phyloP scores from a whole-genome alignment of 2,113 vertebrate genomes.

The Hippocampus guttulatus region DNA sequence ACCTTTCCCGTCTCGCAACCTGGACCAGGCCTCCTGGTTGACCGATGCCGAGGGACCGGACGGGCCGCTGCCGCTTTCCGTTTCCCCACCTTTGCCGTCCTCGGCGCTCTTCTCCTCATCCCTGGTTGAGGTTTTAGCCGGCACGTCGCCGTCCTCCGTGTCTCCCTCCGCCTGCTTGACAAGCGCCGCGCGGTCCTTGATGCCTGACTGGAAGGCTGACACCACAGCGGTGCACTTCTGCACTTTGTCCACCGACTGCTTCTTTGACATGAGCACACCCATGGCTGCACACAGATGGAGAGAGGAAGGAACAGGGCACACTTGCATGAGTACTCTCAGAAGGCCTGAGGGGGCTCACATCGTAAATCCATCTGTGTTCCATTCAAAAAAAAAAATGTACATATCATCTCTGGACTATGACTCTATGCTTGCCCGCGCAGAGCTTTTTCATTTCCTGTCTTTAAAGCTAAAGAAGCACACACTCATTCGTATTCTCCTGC shows the following conservation, averaged over 20 bases:
- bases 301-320: conserved; percentile 14
- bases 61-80: conserved; percentile 41
- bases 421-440: not conserved
- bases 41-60: conserved; percentile 41
- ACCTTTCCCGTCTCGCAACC: conserved; percentile 88
- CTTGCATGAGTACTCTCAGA: not conserved
- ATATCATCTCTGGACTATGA: not conserved
- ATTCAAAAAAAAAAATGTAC: not conserved
- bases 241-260: conserved; percentile 95
- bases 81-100: conserved; percentile 58
- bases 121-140: conserved; percentile 56
- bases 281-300: conserved; percentile 69
- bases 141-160: conserved; percentile 65
- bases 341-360: not conserved
- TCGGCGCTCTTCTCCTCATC: conserved; percentile 51
- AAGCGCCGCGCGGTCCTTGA: conserved; percentile 76
- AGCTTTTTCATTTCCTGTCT: not conserved
- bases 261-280: conserved; percentile 96
- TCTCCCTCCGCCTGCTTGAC: conserved; percentile 51
- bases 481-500: not conserved
- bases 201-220: conserved; percentile 87
- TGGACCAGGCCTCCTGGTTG: conserved; percentile 85
- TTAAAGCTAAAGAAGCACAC: not conserved
- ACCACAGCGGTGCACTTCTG: conserved; percentile 92
- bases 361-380: not conserved